Percentiles rank a stretch among this genome's conserved stretches.
phyloP scores from a whole-genome alignment of 2,888 invertebrate species.

The Campopleginae sp. region DNA sequence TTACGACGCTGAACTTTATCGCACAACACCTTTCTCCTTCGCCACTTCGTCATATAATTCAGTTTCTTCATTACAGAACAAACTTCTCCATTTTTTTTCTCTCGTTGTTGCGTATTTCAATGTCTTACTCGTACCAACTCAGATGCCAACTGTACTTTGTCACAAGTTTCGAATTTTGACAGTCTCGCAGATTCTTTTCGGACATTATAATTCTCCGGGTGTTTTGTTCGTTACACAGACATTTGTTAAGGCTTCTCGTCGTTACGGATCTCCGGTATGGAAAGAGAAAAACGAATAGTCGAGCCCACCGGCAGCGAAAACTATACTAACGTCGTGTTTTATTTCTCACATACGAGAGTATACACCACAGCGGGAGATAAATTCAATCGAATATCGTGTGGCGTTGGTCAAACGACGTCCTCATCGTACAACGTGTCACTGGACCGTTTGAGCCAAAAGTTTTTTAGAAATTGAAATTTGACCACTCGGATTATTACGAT shows the following conservation, averaged over 20 bases:
- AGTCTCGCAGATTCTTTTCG: slow-evolving; percentile 36
- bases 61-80: background rate
- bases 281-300: slow-evolving; percentile 45
- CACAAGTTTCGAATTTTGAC: slow-evolving; percentile 42
- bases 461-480: slow-evolving; percentile 58
- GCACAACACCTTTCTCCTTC: slow-evolving; percentile 44
- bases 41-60: slow-evolving; percentile 41
- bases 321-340: slow-evolving; percentile 58
- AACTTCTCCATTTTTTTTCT: slow-evolving; percentile 28
- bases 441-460: slow-evolving; percentile 21
- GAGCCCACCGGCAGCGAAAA: slow-evolving; percentile 64
- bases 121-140: slow-evolving; percentile 32
- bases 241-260: slow-evolving; percentile 7
- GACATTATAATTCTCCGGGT: slow-evolving; percentile 42
- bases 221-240: background rate
- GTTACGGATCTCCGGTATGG: slow-evolving; percentile 18
- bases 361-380: slow-evolving; percentile 62
- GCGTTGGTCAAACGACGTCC: slow-evolving; percentile 23
- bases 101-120: slow-evolving; percentile 24
- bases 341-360: slow-evolving; percentile 61
- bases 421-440: slow-evolving; percentile 17
- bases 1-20: slow-evolving; percentile 40
- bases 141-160: slow-evolving; percentile 30
- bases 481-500: slow-evolving; percentile 34
- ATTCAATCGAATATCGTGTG: slow-evolving; percentile 56